Evolutionary conservation across 2,113 vertebrate genomes (phyloP).

Genomic region (Dermatemys mawii): DNA sequence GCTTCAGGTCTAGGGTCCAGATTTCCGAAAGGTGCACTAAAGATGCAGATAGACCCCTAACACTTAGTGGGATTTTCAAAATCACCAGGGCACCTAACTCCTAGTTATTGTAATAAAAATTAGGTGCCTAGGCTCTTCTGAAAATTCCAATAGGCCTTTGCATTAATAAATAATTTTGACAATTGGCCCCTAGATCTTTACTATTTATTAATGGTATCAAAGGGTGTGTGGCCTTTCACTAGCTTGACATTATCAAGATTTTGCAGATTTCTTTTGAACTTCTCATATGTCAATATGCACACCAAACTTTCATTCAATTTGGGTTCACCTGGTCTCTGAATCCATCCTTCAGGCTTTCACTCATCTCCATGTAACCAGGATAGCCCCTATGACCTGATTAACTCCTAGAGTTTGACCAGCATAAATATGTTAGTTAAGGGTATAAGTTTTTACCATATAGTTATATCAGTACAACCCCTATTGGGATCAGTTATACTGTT

Average conservation of each 20-base stretch:
- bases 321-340: neutral
- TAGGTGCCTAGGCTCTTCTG: neutral
- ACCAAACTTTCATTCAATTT: no score
- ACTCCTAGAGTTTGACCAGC: neutral
- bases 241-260: neutral
- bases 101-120: neutral
- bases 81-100: neutral
- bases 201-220: neutral
- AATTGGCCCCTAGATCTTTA: neutral
- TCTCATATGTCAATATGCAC: no score
- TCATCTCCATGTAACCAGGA: neutral
- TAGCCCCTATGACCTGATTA: neutral
- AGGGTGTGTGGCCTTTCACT: neutral
- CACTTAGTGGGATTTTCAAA: neutral
- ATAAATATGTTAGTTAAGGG: neutral
- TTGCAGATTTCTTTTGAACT: neutral
- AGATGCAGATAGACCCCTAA: neutral
- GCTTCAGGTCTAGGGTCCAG: no score
- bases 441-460: neutral
- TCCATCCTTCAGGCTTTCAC: neutral
- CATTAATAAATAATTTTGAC: neutral
- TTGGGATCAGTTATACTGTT: neutral
- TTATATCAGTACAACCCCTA: neutral
- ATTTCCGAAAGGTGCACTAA: neutral
- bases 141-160: neutral